Evolutionary conservation across 2,888 invertebrate species (phyloP).

Genomic region (Orchesella flavescens): DNA sequence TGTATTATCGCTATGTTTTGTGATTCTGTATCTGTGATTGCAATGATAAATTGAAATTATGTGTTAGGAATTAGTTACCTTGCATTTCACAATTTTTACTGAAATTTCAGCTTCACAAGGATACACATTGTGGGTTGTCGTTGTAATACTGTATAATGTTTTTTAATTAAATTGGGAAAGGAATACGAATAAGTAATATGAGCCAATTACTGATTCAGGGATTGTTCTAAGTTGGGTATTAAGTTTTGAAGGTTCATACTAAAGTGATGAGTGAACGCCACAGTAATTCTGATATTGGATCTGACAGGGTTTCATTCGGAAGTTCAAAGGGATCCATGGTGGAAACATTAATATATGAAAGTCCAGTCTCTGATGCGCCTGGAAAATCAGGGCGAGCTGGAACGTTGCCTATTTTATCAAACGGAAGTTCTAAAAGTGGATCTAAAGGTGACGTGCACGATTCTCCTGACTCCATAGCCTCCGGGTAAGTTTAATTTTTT

Average conservation of each 20-base stretch:
- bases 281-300: conserved; percentile 29
- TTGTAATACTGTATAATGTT: neutral
- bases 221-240: no score
- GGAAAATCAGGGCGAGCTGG: conserved; percentile 44
- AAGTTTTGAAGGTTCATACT: no score
- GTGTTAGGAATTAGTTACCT: neutral
- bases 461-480: conserved; percentile 66
- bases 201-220: no score
- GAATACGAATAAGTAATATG: neutral
- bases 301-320: conserved; percentile 89
- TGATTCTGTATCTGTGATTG: no score
- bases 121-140: neutral
- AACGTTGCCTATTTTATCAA: conserved; percentile 9
- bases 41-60: no score
- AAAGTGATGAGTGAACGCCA: no score
- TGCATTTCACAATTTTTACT: neutral
- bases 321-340: conserved; percentile 96
- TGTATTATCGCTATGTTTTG: no score
- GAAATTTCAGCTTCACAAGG: no score
- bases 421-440: conserved; percentile 41
- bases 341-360: conserved; percentile 92
- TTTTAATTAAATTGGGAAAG: neutral
- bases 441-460: conserved; percentile 55
- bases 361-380: conserved; percentile 75
- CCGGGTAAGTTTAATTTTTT: conserved; percentile 61